Conservation (phyloP, 2,113 vertebrate species). For the Labrus mixtus region DNA sequence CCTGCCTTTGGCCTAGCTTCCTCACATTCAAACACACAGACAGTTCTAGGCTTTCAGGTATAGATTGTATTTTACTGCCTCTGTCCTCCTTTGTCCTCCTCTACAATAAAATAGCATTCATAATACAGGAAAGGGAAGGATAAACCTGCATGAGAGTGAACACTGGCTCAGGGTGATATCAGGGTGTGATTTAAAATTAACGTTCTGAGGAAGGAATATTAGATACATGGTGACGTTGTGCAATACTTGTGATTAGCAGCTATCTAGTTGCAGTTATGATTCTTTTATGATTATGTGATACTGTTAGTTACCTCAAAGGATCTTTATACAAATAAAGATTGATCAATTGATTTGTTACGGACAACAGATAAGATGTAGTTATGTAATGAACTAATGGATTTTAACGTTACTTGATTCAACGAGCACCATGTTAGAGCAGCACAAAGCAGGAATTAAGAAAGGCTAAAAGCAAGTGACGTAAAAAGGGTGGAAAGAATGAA, state of each 20-base stretch:
- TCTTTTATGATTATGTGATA: too few relatives aligned
- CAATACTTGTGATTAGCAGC: too few relatives aligned
- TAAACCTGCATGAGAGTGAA: neutral
- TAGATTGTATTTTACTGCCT: neutral
- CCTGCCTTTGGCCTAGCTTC: slow-evolving; percentile 13
- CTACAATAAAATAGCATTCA: too few relatives aligned
- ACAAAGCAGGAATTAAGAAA: slow-evolving; percentile 16
- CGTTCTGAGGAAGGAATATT: too few relatives aligned
- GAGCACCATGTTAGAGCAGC: slow-evolving; percentile 30
- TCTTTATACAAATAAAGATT: too few relatives aligned
- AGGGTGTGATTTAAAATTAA: too few relatives aligned
- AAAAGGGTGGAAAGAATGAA: slow-evolving; percentile 27
- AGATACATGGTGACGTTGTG: too few relatives aligned
- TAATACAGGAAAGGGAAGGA: too few relatives aligned
- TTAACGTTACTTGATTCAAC: slow-evolving; percentile 26
- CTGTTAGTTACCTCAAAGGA: too few relatives aligned
- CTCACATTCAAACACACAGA: neutral
- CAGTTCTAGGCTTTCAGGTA: neutral
- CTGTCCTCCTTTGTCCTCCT: neutral
- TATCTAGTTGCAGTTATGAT: too few relatives aligned
- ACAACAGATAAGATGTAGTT: neutral
- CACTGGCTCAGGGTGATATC: neutral
- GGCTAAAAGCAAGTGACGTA: slow-evolving; percentile 36
- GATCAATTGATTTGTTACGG: too few relatives aligned
- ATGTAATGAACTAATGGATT: neutral